Evolutionary conservation across 2,113 vertebrate genomes (phyloP).

Genomic region (Tachysurus fulvidraco): DNA sequence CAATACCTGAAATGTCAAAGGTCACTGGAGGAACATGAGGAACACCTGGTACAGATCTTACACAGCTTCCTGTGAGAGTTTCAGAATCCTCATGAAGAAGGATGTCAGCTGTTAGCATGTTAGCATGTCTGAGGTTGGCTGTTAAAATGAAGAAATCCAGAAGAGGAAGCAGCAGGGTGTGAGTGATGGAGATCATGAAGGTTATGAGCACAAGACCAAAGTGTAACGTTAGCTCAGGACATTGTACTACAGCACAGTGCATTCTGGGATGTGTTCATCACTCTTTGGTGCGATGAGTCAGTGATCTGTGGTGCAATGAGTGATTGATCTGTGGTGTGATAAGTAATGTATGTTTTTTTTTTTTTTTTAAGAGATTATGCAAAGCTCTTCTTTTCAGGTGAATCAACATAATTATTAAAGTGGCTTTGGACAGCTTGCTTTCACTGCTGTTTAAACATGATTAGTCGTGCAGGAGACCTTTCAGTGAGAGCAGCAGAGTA

Average conservation of each 20-base stretch:
- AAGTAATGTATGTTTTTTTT: no score
- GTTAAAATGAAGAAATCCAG: background rate
- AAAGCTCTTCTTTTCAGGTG: background rate
- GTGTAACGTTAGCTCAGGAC: background rate
- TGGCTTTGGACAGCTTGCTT: background rate
- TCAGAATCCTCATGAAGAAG: background rate
- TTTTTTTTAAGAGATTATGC: background rate
- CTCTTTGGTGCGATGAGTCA: no score
- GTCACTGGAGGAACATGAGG: background rate
- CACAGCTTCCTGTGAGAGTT: background rate
- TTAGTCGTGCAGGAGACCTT: background rate
- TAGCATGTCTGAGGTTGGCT: background rate
- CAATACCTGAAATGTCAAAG: background rate
- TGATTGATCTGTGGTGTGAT: no score
- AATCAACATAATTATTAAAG: background rate
- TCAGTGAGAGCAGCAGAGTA: background rate
- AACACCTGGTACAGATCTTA: background rate
- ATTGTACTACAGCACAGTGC: no score
- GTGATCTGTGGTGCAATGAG: no score
- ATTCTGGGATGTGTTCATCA: no score
- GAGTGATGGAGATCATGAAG: background rate
- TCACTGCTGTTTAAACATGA: background rate
- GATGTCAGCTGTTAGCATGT: background rate
- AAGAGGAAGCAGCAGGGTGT: background rate
- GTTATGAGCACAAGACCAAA: background rate